Evolutionary conservation across 2,797 vertebrate species (phyloP), one percentile per base, ranked within the genome.

Genomic region (Diglossa cyanea): DNA sequence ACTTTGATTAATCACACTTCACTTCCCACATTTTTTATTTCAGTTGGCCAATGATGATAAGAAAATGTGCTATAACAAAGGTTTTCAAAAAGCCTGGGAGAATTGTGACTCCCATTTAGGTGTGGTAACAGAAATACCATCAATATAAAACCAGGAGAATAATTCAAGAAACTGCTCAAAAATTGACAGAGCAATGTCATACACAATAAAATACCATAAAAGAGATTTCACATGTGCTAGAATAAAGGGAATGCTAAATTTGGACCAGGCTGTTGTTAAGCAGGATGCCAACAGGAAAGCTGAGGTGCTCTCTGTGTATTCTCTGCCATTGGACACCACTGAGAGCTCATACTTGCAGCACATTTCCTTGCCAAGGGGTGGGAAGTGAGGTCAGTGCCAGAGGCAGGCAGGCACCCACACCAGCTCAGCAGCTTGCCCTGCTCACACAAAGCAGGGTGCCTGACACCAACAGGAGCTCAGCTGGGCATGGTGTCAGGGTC

Each of bases 61-160:
- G 81, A 33, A 89, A 91, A 82, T 28, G 11, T 4, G 2, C 44
- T 73, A 53, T 9, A 85, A 88, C 7, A 71, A 60, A 89, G 30
- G 24, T 42, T 87, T 93, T 70, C 26, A 85, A 74, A 92, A 91
- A 92, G 55, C 57, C 37, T 94, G 84, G 40, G 94, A 91, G 67
- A 91, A 91, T 0, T 60, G 24, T 2, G 3, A 58, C 17, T 68
- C 45, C 30, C 35, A 26, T 72, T 72, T 35, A 68, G 35, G 35
- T 62, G 35, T 31, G 80, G 51, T 48, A 78, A 62, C 20, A 81
- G 62, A 75, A 90, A 62, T 28, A 50, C 7, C 30, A 78, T 68
- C 62, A 47, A 30, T 21, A n/a, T 23, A 65, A 86, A 88, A 62
- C 18, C 44, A 76, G 54, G 14, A 75, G 30, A 55, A 33, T 31